Base-by-base conservation (phyloP, 2,888 invertebrate genomes). In the Campoletis raptor region DNA sequence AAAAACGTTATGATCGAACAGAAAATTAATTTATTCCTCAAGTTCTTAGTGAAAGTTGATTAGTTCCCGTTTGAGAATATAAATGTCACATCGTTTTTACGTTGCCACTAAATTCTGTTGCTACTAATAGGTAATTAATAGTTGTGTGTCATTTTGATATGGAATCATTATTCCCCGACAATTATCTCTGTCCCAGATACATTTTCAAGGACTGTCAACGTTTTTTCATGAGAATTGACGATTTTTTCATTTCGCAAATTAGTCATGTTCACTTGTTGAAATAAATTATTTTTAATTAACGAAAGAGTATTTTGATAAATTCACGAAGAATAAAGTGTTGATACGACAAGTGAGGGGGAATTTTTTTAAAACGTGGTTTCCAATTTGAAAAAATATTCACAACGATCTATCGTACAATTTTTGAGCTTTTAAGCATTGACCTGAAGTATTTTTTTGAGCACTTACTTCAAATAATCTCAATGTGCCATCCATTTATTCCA, bases 401-500 rank as follows among this genome's bases (percentile, higher is more conserved):
- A 18, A n/a, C 18, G n/a, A 48, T 48, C n/a, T 18, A 18, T 18
- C 6, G 18, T 10, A 8, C 7, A 74, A 6, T 15, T 45, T 9
- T 9, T 10, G 9, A 30, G 40, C 61, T 12, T 24, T 64, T 48
- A 1, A 37, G 45, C 36, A n/a, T 66, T 67, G 67, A 78, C 79
- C 57, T 57, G 30, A 10, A 40, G 57, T 69, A n/a, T 40, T n/a
- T 67, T 81, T 76, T 61, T 2, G 72, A 77, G 66, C 42, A 64
- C 77, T 64, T 30, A 24, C 45, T 18, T 9, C 67, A 48, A 81
- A 85, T 73, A 72, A 72, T 81, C 54, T 40, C 40, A 45, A 24
- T 85, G 45, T 77, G 37, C 72, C 77, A 66, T 76, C 67, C 64
- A 64, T 74, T 15, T 70, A 54, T 64, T 24, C n/a, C n/a, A 69